Percentiles rank a stretch among this genome's conserved stretches.
phyloP scores from a whole-genome alignment of 2,113 vertebrate genomes.

The Strix uralensis region DNA sequence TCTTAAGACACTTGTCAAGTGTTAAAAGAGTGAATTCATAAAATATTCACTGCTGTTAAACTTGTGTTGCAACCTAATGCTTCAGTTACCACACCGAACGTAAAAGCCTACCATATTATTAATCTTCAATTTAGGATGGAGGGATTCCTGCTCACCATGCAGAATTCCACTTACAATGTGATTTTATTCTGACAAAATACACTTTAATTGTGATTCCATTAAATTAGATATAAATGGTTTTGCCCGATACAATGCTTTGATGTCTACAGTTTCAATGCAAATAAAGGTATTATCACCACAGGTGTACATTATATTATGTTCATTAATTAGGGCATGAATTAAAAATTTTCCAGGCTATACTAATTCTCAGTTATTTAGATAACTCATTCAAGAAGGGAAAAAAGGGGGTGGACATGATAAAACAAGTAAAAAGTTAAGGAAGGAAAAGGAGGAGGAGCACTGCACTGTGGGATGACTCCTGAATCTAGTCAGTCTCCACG shows the following conservation, averaged over 20 bases:
- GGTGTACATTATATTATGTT: slow-evolving; percentile 63
- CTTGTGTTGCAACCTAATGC: slow-evolving; percentile 46
- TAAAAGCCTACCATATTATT: slow-evolving; percentile 59
- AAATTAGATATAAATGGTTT: slow-evolving; percentile 69
- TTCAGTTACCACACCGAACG: slow-evolving; percentile 58
- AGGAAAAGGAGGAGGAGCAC: neutral
- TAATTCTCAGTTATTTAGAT: slow-evolving; percentile 45
- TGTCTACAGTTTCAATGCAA: slow-evolving; percentile 65
- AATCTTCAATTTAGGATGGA: slow-evolving; percentile 64
- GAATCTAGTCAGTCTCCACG: neutral
- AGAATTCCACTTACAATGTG: slow-evolving; percentile 35
- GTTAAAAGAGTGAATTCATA: slow-evolving; percentile 66
- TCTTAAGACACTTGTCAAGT: slow-evolving; percentile 52
- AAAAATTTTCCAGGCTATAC: slow-evolving; percentile 54
- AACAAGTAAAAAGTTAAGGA: neutral
- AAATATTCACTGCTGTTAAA: slow-evolving; percentile 62
- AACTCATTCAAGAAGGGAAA: slow-evolving; percentile 25
- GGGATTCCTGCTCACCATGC: slow-evolving; percentile 59
- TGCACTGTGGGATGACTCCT: neutral
- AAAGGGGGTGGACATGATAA: neutral
- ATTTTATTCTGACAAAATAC: slow-evolving; percentile 67
- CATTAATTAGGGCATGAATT: slow-evolving; percentile 69
- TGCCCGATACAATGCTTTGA: slow-evolving; percentile 65
- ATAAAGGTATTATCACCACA: slow-evolving; percentile 71
- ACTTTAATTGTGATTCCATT: slow-evolving; percentile 69